These are phyloP conservation scores for Rotaria magnacalcarata DNA, from an alignment of 2,888 invertebrate species.

Conservation along the genomic window DNA sequence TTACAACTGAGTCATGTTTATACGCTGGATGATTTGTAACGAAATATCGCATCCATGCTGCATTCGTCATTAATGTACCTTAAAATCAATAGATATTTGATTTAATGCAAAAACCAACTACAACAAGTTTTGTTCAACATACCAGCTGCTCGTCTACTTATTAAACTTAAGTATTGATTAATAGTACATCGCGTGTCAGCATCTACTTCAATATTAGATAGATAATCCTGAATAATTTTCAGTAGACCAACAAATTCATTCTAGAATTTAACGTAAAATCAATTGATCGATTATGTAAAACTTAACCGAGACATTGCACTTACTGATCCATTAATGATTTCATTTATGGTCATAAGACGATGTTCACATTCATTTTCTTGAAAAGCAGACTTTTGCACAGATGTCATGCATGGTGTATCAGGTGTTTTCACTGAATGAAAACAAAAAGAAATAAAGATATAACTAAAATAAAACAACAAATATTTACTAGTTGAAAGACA, in stretches of 20 bases:
- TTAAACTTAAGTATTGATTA: constrained; percentile 87
- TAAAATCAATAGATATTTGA: background rate
- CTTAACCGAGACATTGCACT: background rate
- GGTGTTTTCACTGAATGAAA: background rate
- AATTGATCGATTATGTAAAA: too few relatives aligned
- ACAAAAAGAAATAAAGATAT: background rate
- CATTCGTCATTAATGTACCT: constrained; percentile 85
- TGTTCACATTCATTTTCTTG: constrained; percentile 38
- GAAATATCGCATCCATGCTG: constrained; percentile 86
- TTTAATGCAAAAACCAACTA: background rate
- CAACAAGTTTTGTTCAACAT: background rate
- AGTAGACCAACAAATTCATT: constrained; percentile 81
- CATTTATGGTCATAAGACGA: constrained; percentile 47
- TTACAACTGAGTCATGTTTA: constrained; percentile 81
- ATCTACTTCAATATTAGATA: constrained; percentile 91
- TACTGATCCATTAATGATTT: constrained; percentile 48
- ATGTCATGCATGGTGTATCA: constrained; percentile 24
- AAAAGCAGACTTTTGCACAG: background rate
- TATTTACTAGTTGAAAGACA: background rate
- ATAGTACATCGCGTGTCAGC: constrained; percentile 95
- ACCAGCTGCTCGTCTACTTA: constrained; percentile 65
- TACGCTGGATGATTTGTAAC: constrained; percentile 81
- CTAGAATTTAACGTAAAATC: constrained; percentile 23
- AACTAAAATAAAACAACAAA: background rate
- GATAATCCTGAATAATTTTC: constrained; percentile 84